phyloP scores from a whole-genome alignment of 2,888 invertebrate species.

The Mylabris sibirica region DNA sequence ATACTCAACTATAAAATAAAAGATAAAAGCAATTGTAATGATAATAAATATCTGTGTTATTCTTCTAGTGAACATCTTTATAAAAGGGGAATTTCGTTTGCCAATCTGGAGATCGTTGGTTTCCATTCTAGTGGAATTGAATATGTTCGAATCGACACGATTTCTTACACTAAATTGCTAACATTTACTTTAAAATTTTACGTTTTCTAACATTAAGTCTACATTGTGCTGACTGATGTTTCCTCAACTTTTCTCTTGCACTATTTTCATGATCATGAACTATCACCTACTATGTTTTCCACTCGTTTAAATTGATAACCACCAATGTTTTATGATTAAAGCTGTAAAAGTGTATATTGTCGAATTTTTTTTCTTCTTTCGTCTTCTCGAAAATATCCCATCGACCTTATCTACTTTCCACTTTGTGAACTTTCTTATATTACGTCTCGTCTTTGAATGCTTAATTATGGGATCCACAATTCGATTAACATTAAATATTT shows the following conservation, averaged over 20 bases:
- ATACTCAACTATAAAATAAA: background rate
- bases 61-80: background rate
- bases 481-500: conserved; percentile 34
- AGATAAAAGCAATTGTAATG: background rate
- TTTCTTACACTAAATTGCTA: conserved; percentile 52
- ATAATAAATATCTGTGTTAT: background rate
- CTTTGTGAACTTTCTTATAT: conserved; percentile 40
- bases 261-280: conserved; percentile 47
- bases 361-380: conserved; percentile 28
- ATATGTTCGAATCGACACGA: conserved; percentile 47
- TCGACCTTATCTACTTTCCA: conserved; percentile 43
- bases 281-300: conserved; percentile 45
- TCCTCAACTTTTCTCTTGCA: conserved; percentile 48
- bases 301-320: conserved; percentile 53
- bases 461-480: conserved; percentile 36
- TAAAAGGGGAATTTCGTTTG: conserved; percentile 9
- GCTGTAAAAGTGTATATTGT: conserved; percentile 48
- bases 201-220: conserved; percentile 44
- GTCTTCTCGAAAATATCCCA: conserved; percentile 25
- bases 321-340: conserved; percentile 47
- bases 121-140: conserved; percentile 40
- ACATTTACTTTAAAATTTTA: conserved; percentile 52
- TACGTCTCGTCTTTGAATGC: conserved; percentile 33
- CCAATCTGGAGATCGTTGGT: conserved; percentile 13
- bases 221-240: conserved; percentile 49